These are phyloP conservation scores for Melipona bicolor DNA, from an alignment of 2,888 invertebrate genomes.

Conservation along the genomic window DNA sequence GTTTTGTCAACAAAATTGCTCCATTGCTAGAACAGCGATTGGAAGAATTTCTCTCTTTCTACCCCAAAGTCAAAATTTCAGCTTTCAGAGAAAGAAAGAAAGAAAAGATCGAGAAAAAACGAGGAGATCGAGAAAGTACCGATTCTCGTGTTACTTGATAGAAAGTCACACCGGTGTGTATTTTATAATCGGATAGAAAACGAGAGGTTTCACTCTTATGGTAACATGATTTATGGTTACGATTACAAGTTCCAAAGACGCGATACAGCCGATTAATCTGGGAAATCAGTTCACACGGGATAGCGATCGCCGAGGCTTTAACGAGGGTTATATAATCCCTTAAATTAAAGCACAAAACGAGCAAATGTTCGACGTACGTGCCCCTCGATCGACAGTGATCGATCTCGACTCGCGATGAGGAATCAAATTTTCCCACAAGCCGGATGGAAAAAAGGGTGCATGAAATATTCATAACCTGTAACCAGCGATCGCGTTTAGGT, in stretches of 20 bases:
- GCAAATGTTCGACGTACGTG: not conserved
- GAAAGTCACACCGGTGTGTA: not conserved
- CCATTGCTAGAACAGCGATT: not conserved
- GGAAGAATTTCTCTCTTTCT: not conserved
- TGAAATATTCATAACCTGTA: slow-evolving; percentile 49
- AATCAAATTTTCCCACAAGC: not conserved
- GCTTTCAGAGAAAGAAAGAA: no score
- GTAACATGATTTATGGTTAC: not conserved
- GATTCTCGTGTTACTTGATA: not conserved
- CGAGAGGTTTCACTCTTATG: slow-evolving; percentile 18
- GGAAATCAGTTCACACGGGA: slow-evolving; percentile 28
- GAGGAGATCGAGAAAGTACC: not conserved
- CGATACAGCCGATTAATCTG: slow-evolving; percentile 15
- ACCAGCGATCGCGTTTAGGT: slow-evolving; percentile 21
- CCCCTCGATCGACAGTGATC: slow-evolving; percentile 5
- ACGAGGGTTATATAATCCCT: slow-evolving; percentile 27
- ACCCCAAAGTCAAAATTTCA: not conserved
- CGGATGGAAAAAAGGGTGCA: not conserved
- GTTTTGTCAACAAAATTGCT: not conserved
- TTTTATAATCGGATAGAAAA: slow-evolving; percentile 3
- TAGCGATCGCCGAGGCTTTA: slow-evolving; percentile 1
- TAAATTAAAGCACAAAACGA: not conserved
- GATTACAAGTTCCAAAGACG: slow-evolving; percentile 10
- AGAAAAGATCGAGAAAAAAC: not conserved
- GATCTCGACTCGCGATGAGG: not conserved